phyloP scores from a whole-genome alignment of 1,140 invertebrate species.

The Tenebrio molitor region DNA sequence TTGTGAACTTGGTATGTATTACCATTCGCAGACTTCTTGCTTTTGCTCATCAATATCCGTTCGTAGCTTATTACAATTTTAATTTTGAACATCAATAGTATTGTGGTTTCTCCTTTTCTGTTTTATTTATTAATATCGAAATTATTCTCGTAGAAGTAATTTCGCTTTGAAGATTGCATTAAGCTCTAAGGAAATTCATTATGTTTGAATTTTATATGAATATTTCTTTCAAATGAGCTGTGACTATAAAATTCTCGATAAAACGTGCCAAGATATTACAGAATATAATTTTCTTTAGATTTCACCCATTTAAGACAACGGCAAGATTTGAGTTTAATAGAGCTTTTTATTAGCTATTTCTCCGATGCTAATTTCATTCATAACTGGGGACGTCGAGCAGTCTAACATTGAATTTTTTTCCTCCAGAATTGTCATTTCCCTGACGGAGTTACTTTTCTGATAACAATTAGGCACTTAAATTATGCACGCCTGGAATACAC shows the following conservation, averaged over 20 bases:
- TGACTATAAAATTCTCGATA: background rate
- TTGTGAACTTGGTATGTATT: too few relatives aligned
- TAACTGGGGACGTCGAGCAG: background rate
- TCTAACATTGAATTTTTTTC: background rate
- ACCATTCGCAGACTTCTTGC: too few relatives aligned
- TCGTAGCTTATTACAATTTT: too few relatives aligned
- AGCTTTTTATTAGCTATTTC: constrained; percentile 12
- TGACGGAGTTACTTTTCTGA: background rate
- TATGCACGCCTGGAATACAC: constrained; percentile 1
- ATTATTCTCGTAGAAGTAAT: too few relatives aligned
- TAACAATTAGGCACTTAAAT: too few relatives aligned
- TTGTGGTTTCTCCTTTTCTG: too few relatives aligned
- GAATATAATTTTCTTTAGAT: constrained; percentile 19
- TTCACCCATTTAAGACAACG: constrained; percentile 3
- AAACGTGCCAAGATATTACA: constrained; percentile 5
- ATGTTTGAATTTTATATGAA: too few relatives aligned
- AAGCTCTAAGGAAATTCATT: too few relatives aligned
- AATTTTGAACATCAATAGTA: too few relatives aligned
- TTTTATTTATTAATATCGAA: too few relatives aligned
- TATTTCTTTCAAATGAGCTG: constrained; percentile 3
- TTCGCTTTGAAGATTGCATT: too few relatives aligned
- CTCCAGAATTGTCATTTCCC: background rate
- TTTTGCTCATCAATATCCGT: too few relatives aligned
- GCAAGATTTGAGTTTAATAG: constrained; percentile 17
- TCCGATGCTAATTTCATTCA: constrained; percentile 9